Evolutionary conservation across 1,140 invertebrate genomes (phyloP), one percentile per base, ranked within the genome.

Genomic region (Anastrepha obliqua): DNA sequence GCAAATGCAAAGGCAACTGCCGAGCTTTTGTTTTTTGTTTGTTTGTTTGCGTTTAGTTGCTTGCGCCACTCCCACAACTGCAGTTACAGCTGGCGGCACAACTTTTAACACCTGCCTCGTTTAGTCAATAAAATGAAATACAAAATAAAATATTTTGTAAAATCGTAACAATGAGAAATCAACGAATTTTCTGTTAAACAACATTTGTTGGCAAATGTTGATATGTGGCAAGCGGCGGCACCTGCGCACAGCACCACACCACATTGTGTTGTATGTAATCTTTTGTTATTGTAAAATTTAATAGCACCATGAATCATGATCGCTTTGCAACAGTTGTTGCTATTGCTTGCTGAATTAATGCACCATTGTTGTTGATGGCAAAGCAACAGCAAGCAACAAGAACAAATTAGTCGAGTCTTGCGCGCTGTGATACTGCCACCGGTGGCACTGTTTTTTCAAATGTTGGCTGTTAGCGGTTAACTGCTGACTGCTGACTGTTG

Each of bases 21-120:
- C 15, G 39, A 42, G 29, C 29, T 29, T 29, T 29, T 29, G 29
- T 29, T 29, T 29, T 29, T 29, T 13, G 17, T 5, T 17, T 17
- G 11, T 5, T 13, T 4, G 20, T 5, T 67, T 29, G 8, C 0
- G 64, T 11, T 67, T 39, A 7, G 5, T 29, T 8, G 64, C 51
- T 11, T 67, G 64, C 7, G 51, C 44, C 74, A 81, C 74, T 55
- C 74, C 74, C 74, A 81, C n/a, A 58, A 6, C 47, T 42, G n/a
- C 74, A 20, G 11, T 47, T 20, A 55, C 74, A 47, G 74, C 74
- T 58, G 47, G 74, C 47, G 47, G 47, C 20, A 4, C 47, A 81
- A 81, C 74, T 81, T 44, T 81, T 81, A 81, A 81, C 74, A 81
- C 74, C 74, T 81, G 74, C 74, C 74, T 58, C 74, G 55, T 81